Percentiles rank a stretch among this genome's conserved stretches.
phyloP scores from a whole-genome alignment of 2,797 vertebrate species.

The Thaleichthys pacificus region DNA sequence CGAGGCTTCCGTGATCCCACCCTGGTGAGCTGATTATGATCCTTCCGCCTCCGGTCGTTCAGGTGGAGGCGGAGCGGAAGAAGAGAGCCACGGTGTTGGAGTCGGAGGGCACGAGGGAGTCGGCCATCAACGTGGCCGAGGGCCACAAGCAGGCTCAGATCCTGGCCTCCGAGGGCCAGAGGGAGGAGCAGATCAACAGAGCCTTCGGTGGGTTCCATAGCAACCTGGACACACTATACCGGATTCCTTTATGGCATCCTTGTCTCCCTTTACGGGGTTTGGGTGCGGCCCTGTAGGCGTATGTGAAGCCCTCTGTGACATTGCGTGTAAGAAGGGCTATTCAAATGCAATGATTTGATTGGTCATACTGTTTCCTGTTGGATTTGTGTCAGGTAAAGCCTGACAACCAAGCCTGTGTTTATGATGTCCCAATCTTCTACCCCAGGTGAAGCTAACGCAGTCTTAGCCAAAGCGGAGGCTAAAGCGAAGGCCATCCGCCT shows the following conservation, averaged over 20 bases:
- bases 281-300: too few species aligned
- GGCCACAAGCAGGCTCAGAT: conserved; percentile 94
- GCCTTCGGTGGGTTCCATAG: conserved; percentile 78
- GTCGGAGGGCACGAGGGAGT: conserved; percentile 90
- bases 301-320: too few species aligned
- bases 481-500: conserved; percentile 88
- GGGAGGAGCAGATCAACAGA: conserved; percentile 89
- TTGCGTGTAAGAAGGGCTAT: too few species aligned
- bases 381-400: neutral
- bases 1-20: too few species aligned
- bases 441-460: conserved; percentile 89
- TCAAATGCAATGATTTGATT: conserved; percentile 38
- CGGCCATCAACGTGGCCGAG: conserved; percentile 92
- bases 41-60: neutral
- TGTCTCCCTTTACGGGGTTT: too few species aligned
- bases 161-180: conserved; percentile 91
- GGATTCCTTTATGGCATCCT: neutral
- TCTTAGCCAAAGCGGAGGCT: conserved; percentile 89
- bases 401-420: conserved; percentile 9
- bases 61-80: conserved; percentile 94
- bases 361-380: conserved; percentile 11
- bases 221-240: too few species aligned
- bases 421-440: conserved; percentile 28
- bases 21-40: too few species aligned
- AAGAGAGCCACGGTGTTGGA: conserved; percentile 95